Conservation (phyloP, 2,888 invertebrate genomes). For the Lagria hirta region DNA sequence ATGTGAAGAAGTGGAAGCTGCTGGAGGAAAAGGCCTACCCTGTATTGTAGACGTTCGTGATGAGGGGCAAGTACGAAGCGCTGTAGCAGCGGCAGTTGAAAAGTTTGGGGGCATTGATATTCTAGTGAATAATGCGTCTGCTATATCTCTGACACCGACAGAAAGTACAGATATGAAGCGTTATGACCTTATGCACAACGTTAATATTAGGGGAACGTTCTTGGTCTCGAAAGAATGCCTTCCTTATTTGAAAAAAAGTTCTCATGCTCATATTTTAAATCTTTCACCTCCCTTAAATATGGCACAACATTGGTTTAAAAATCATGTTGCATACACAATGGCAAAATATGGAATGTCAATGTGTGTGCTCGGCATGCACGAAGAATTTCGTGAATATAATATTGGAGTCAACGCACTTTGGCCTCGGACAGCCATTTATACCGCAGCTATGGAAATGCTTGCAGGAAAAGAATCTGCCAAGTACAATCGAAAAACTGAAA, state of each 20-base stretch:
- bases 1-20: conserved; percentile 86
- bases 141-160: conserved; percentile 84
- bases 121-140: conserved; percentile 93
- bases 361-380: conserved; percentile 97
- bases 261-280: conserved; percentile 92
- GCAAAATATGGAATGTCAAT: conserved; percentile 99
- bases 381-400: conserved; percentile 79
- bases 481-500: conserved; percentile 76
- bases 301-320: conserved; percentile 85
- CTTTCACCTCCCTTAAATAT: conserved; percentile 92
- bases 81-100: conserved; percentile 73
- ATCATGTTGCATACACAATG: conserved; percentile 96
- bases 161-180: conserved; percentile 88
- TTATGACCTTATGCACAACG: conserved; percentile 93
- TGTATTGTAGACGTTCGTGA: conserved; percentile 87
- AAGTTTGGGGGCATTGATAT: conserved; percentile 97
- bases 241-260: conserved; percentile 82
- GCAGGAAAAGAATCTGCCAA: conserved; percentile 67
- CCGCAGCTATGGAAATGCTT: conserved; percentile 90
- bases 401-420: conserved; percentile 95
- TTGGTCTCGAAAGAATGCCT: conserved; percentile 90
- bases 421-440: conserved; percentile 94
- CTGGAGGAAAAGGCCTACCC: conserved; percentile 83
- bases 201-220: conserved; percentile 94
- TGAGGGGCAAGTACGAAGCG: conserved; percentile 72